Percentiles rank a stretch among this genome's conserved stretches.
These are phyloP conservation scores for Emydoidea blandingii DNA, from an alignment of 2,797 vertebrate species.

Conservation along the genomic window DNA sequence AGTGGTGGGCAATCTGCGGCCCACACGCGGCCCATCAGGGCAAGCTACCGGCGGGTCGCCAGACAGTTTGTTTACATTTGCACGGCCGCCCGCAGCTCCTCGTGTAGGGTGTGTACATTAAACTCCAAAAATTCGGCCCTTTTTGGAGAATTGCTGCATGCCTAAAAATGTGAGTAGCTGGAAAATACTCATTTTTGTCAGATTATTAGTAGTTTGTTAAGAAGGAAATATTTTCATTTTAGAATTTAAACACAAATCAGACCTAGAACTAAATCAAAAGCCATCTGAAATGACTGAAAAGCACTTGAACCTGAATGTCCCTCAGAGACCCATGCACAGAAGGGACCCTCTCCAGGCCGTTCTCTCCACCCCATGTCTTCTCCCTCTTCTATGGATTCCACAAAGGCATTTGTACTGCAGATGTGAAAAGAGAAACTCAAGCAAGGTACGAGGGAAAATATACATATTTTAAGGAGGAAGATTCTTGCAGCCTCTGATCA, in stretches of 20 bases:
- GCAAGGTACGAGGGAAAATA: background rate
- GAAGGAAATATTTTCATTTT: slow-evolving; percentile 59
- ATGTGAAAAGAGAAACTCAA: slow-evolving; percentile 13
- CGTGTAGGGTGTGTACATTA: background rate
- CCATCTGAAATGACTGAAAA: slow-evolving; percentile 44
- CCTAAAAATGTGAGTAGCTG: slow-evolving; percentile 28
- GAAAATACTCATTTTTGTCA: slow-evolving; percentile 48
- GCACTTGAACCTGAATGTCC: slow-evolving; percentile 21
- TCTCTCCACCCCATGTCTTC: background rate
- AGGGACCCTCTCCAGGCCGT: slow-evolving; percentile 4
- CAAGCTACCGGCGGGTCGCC: no score
- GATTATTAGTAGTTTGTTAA: slow-evolving; percentile 53
- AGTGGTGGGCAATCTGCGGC: no score
- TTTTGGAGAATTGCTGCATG: background rate
- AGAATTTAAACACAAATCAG: slow-evolving; percentile 59
- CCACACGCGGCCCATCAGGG: no score
- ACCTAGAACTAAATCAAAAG: slow-evolving; percentile 46
- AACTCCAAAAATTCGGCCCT: background rate
- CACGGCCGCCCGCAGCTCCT: no score
- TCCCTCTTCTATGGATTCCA: slow-evolving; percentile 12
- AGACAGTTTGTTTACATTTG: no score
- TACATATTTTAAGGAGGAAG: background rate
- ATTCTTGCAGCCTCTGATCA: background rate
- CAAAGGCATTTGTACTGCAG: background rate
- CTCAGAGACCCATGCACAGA: slow-evolving; percentile 54